Evolutionary conservation across 2,888 invertebrate genomes (phyloP).

Genomic region (Phalera bucephala): DNA sequence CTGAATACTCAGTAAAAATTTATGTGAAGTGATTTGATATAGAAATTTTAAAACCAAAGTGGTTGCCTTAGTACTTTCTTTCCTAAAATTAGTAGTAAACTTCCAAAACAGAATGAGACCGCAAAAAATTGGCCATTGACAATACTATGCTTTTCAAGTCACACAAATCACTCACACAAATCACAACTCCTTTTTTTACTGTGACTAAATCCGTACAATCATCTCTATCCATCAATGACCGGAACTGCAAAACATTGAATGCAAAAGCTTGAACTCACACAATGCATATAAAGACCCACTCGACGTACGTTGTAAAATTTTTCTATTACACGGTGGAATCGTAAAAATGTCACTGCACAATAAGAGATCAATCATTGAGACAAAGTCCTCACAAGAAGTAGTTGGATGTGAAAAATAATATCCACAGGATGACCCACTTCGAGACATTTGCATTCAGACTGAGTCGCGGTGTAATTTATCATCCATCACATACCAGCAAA

Average conservation of each 20-base stretch:
- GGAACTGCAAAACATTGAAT: conserved; percentile 68
- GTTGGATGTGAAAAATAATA: conserved; percentile 71
- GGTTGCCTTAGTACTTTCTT: no score
- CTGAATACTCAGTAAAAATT: no score
- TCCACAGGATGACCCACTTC: conserved; percentile 71
- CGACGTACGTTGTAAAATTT: conserved; percentile 51
- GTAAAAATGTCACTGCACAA: conserved; percentile 70
- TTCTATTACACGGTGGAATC: conserved; percentile 64
- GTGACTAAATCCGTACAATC: conserved; percentile 40
- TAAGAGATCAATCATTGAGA: conserved; percentile 75
- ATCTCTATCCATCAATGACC: conserved; percentile 66
- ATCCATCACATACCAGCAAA: conserved; percentile 66
- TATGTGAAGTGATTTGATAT: no score
- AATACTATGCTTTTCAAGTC: no score
- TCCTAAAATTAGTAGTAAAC: no score
- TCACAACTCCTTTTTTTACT: conserved; percentile 26
- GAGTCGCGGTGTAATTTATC: conserved; percentile 67
- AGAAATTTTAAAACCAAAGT: no score
- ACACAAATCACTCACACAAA: no score
- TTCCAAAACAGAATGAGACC: no score
- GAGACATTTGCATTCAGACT: conserved; percentile 76
- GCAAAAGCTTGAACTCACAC: conserved; percentile 37
- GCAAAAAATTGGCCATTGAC: no score
- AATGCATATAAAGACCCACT: conserved; percentile 59
- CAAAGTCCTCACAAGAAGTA: conserved; percentile 60